phyloP scores from a whole-genome alignment of 2,797 vertebrate species.

The Phrynocephalus guinanensis region DNA sequence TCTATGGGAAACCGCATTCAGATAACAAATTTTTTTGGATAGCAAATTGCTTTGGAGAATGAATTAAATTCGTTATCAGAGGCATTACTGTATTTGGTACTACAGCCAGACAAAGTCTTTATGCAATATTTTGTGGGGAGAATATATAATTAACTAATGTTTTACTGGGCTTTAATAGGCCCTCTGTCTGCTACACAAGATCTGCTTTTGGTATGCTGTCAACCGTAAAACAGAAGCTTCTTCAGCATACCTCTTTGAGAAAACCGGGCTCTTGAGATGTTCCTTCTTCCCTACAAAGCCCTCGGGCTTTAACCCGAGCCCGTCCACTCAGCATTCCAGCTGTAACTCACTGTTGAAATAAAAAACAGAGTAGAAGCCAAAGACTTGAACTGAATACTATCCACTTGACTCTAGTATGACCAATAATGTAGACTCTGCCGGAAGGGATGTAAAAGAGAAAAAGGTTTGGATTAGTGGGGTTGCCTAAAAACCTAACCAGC shows the following conservation, averaged over 20 bases:
- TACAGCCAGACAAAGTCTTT: background rate
- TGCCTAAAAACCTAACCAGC: background rate
- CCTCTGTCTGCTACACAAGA: background rate
- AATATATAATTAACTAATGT: background rate
- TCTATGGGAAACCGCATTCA: too few relatives aligned
- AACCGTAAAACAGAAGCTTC: background rate
- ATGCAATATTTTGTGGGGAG: background rate
- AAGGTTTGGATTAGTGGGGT: background rate
- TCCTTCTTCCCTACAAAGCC: background rate
- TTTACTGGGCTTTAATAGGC: background rate
- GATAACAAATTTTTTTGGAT: too few relatives aligned
- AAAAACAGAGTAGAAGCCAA: background rate
- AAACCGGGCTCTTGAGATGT: background rate
- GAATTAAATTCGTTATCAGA: too few relatives aligned
- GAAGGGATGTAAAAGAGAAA: background rate
- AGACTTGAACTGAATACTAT: background rate
- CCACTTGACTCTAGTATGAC: background rate
- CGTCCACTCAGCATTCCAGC: conserved; percentile 15
- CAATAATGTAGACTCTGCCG: background rate
- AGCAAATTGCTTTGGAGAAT: too few relatives aligned
- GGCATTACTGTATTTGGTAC: too few relatives aligned
- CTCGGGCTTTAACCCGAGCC: conserved; percentile 24
- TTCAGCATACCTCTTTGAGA: background rate
- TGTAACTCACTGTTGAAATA: conserved; percentile 1
- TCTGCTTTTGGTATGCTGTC: background rate